Evolutionary conservation across 2,113 vertebrate genomes (phyloP).

Genomic region (Nestor notabilis): DNA sequence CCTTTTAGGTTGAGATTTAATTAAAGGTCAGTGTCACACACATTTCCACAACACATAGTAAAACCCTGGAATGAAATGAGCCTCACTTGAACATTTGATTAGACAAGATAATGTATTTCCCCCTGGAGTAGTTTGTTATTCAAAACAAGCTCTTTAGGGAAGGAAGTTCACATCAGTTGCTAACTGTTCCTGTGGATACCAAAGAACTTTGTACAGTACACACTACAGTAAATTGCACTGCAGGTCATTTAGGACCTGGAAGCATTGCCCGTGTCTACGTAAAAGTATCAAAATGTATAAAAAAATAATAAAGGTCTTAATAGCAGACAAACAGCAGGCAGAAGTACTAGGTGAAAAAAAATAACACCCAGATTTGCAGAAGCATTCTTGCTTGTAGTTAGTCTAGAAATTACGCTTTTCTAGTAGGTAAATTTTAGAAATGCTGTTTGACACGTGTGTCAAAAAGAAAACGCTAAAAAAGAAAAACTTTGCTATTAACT

Average conservation of each 20-base stretch:
- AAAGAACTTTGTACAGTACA: slow-evolving; percentile 59
- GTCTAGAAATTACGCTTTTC: not conserved
- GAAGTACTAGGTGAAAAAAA: not conserved
- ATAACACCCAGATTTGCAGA: not conserved
- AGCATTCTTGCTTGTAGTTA: not conserved
- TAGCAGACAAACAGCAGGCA: not conserved
- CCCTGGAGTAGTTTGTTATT: slow-evolving; percentile 70
- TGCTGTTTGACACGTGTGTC: not conserved
- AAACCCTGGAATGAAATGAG: slow-evolving; percentile 50
- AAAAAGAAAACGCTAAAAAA: not conserved
- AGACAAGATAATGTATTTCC: slow-evolving; percentile 70
- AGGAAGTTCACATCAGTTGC: slow-evolving; percentile 71
- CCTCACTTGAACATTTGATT: slow-evolving; percentile 67
- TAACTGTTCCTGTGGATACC: slow-evolving; percentile 72
- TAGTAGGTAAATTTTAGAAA: not conserved
- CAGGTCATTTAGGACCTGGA: slow-evolving; percentile 26
- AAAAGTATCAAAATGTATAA: not conserved
- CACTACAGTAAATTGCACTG: slow-evolving; percentile 1
- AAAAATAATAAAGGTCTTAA: not conserved
- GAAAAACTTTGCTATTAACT: not conserved
- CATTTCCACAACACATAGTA: slow-evolving; percentile 58
- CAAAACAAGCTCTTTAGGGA: slow-evolving; percentile 74
- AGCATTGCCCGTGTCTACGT: not conserved
- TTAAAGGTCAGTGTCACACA: slow-evolving; percentile 54
- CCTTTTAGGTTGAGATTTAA: slow-evolving; percentile 36